Evolutionary conservation across 2,888 invertebrate genomes (phyloP), one percentile per base, ranked within the genome.

Genomic region (Drosophila austrosaltans): DNA sequence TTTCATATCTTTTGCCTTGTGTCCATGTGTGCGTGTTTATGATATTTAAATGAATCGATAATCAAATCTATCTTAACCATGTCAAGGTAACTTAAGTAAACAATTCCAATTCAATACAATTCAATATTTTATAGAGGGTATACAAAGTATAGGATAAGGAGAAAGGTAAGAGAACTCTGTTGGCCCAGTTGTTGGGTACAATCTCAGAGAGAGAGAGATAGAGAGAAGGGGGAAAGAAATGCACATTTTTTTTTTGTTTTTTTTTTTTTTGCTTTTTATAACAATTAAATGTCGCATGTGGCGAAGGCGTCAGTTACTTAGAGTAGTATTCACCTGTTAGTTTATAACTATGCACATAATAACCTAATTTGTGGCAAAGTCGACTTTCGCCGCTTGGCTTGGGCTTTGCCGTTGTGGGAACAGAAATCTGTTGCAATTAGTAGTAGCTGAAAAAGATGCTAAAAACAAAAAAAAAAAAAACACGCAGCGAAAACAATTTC

Each of bases 401-500:
- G 40, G 53, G 39, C 39, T 32, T 25, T 61, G 58, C 5, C 48
- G 60, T 62, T 61, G 69, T 84, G 89, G 86, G 89, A 84, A 48
- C 48, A 48, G 12, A 89, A 87, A 89, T 84, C 89, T 89, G 79
- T 85, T 87, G 82, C 84, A 85, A 85, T 85, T 85, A 85, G 84
- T 82, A 73, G 74, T 40, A 22, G 32, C 32, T 36, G 36, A 36
- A 36, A 36, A 36, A 36, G 36, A 36, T 36, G 36, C 36, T 36
- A 36, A 36, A 36, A 36, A 36, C 36, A 36, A 10, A 36, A 44
- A 57, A 25, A 76, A 71, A 76, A 71, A 65, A 75, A 78, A 84
- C 89, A 81, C 87, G 84, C 89, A 88, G 81, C 85, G 89, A 89
- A 86, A 88, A 86, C 86, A 89, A 86, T 86, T 89, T 86, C 86